Evolutionary conservation across 1,140 invertebrate species (phyloP), one percentile per base, ranked within the genome.

Genomic region (Psix sp.): DNA sequence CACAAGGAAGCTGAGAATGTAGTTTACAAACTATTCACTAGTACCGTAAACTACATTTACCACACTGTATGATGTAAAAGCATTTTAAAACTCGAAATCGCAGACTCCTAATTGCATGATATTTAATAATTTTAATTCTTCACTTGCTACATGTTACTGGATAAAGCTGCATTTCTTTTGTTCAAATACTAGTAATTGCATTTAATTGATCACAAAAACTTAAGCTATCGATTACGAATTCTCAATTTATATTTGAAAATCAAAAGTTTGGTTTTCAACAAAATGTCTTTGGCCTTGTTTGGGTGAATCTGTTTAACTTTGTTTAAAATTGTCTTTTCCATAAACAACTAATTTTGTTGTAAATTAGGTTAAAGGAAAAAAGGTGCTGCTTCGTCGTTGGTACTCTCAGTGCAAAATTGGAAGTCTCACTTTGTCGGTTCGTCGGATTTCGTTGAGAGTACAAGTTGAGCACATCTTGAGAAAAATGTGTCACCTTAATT

Each of bases 321-420:
- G 4, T 24, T 6, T 38, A 14, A 18, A n/a, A 18, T 17, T 24
- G 7, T 43, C 21, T 56, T 7, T 16, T 10, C 13, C 21, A 13
- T 6, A 29, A 48, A 56, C 18, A 20, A 36, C 5, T 56, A 46
- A 43, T 20, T 33, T 52, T 63, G 29, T 29, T 51, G 17, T 65
- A 45, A 65, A 65, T 54, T 65, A 65, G 29, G 16, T 49, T 65
- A 65, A 39, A 46, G 5, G 39, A 38, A 5, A 39, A 36, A 65
- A 65, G 62, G 62, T 65, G 62, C 62, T 65, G 42, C 17, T 65
- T 52, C 42, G 29, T 65, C 40, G 33, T 65, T 16, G 15, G n/a
- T 65, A 33, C 42, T 65, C 62, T 46, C 26, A 45, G 14, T 46
- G 14, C 2, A 38, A 49, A 21, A 1, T 15, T 17, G 2, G 26